phyloP scores from a whole-genome alignment of 1,140 invertebrate species.

The Drosophila lacertosa region DNA sequence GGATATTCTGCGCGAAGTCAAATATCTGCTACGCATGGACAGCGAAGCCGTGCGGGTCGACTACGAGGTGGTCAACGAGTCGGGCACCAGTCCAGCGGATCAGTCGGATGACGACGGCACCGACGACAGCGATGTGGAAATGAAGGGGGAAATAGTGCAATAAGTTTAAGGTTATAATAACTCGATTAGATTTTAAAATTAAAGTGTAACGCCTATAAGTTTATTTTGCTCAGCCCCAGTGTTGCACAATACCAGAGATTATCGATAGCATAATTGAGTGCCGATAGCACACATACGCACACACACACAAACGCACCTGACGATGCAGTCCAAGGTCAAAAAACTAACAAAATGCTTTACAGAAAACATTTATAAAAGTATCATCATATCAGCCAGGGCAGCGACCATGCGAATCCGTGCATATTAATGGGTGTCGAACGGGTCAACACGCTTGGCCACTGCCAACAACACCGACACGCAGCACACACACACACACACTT shows the following conservation, averaged over 20 bases:
- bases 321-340: conserved; percentile 18
- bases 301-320: neutral
- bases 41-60: conserved; percentile 94
- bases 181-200: neutral
- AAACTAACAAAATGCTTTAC: conserved; percentile 1
- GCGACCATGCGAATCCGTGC: conserved; percentile 33
- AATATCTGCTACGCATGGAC: conserved; percentile 94
- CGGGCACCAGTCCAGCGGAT: conserved; percentile 85
- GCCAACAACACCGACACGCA: neutral
- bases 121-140: neutral
- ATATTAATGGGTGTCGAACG: conserved; percentile 37
- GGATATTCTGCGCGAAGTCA: conserved; percentile 90
- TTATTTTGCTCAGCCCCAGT: neutral
- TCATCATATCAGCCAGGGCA: conserved; percentile 22
- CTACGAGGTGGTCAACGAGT: conserved; percentile 96
- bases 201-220: neutral
- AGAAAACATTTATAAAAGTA: conserved; percentile 10
- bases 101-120: conserved; percentile 44
- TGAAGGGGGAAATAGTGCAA: neutral
- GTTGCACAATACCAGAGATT: neutral
- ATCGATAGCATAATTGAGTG: neutral
- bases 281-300: neutral
- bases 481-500: neutral
- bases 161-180: neutral
- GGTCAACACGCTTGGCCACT: conserved; percentile 30